Conservation (phyloP, 2,797 vertebrate genomes). For the Phrynocephalus vlangalii region DNA sequence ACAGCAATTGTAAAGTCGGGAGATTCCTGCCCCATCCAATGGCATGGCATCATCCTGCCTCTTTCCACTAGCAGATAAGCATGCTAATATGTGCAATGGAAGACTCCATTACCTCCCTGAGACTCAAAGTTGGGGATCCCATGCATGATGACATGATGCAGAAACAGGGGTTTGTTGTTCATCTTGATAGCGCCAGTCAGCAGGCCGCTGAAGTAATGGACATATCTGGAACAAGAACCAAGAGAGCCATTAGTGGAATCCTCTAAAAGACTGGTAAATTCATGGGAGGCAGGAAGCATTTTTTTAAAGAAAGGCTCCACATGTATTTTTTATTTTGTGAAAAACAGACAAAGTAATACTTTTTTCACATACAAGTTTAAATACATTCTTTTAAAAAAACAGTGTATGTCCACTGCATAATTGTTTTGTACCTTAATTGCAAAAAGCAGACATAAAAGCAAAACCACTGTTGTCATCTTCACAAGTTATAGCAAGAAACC, state of each 20-base stretch:
- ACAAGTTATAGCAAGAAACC: not conserved
- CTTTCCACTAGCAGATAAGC: not conserved
- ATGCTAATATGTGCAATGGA: not conserved
- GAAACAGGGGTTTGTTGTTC: slow-evolving; percentile 98
- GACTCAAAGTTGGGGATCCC: slow-evolving; percentile 98
- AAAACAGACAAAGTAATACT: not conserved
- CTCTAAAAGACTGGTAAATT: not conserved
- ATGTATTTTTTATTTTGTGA: not conserved
- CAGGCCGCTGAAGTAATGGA: slow-evolving; percentile 96
- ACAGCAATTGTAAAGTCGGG: not conserved
- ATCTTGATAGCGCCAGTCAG: slow-evolving; percentile 97
- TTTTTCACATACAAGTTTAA: not conserved
- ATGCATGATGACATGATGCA: slow-evolving; percentile 98
- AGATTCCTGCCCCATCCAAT: not conserved
- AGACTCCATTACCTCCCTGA: slow-evolving; percentile 86
- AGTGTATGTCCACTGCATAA: not conserved
- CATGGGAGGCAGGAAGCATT: not conserved
- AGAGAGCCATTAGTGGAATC: not conserved
- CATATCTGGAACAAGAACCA: slow-evolving; percentile 82
- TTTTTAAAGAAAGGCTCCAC: not conserved
- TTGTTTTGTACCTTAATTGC: not conserved
- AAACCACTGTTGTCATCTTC: not conserved
- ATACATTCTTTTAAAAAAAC: not conserved
- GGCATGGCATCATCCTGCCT: not conserved
- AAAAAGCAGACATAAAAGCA: not conserved